Conservation (phyloP, 2,888 invertebrate species). For the Amiota mariae region DNA sequence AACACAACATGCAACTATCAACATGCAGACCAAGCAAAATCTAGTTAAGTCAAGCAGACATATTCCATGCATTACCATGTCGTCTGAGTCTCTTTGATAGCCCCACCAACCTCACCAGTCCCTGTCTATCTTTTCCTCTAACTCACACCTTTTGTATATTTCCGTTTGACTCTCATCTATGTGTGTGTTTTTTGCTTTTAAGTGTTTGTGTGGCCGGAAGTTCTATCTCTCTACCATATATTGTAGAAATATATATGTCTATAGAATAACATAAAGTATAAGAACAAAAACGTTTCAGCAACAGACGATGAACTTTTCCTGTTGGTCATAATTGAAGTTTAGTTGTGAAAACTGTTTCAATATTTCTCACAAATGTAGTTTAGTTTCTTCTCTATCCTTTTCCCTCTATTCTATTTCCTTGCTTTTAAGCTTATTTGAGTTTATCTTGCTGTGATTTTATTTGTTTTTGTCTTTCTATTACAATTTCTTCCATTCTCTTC, state of each 20-base stretch:
- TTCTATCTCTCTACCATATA: too few relatives aligned
- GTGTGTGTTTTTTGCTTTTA: too few relatives aligned
- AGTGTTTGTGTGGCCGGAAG: too few relatives aligned
- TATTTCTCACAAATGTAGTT: background rate
- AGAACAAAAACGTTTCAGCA: background rate
- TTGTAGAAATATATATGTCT: too few relatives aligned
- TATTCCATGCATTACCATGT: too few relatives aligned
- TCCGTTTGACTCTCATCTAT: background rate
- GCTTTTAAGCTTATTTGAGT: background rate
- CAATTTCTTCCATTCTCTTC: too few relatives aligned
- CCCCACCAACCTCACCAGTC: too few relatives aligned
- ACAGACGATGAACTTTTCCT: background rate
- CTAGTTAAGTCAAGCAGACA: too few relatives aligned
- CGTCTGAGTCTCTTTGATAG: too few relatives aligned
- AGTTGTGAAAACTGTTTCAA: constrained; percentile 9
- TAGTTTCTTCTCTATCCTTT: background rate
- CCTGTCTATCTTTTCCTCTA: too few relatives aligned
- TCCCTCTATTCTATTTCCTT: background rate
- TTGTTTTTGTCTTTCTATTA: background rate
- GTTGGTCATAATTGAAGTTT: constrained; percentile 17
- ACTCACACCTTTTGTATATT: background rate
- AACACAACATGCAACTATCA: too few relatives aligned
- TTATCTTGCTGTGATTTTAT: constrained; percentile 4
- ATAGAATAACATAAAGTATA: background rate
- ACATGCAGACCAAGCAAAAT: too few relatives aligned